Conservation (phyloP, 1,140 invertebrate genomes). For the Meteorus sp. region DNA sequence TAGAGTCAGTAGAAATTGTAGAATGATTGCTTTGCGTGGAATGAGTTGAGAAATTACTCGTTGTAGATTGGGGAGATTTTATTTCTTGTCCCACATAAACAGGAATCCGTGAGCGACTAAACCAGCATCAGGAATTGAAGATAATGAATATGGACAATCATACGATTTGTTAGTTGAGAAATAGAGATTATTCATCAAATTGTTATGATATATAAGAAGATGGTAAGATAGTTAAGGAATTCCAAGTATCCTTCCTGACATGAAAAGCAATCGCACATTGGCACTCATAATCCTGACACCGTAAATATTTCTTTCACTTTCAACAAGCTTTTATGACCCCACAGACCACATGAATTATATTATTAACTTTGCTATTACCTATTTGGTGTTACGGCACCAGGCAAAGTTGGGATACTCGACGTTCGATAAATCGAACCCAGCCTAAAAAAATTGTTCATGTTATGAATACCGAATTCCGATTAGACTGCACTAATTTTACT, state of each 20-base stretch:
- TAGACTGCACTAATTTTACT: not conserved
- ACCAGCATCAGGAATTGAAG: conserved; percentile 45
- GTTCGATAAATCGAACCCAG: conserved; percentile 76
- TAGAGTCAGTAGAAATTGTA: conserved; percentile 59
- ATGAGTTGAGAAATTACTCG: conserved; percentile 58
- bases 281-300: conserved; percentile 1
- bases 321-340: conserved; percentile 1
- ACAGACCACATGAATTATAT: conserved; percentile 27
- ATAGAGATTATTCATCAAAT: not conserved
- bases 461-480: conserved; percentile 27
- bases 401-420: conserved; percentile 83
- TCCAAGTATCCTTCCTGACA: too few relatives aligned
- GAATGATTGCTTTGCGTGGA: conserved; percentile 58
- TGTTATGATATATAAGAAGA: not conserved
- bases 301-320: not conserved
- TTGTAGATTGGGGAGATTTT: conserved; percentile 57
- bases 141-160: conserved; percentile 12
- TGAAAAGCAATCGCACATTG: not conserved
- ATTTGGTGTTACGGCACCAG: conserved; percentile 71
- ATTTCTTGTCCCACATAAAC: conserved; percentile 58
- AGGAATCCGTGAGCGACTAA: conserved; percentile 61
- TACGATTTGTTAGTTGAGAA: conserved; percentile 2
- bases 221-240: not conserved
- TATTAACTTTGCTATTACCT: conserved; percentile 67
- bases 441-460: conserved; percentile 58